Conservation (phyloP, 2,797 vertebrate species). For the Enteromius unitaeniatus region DNA sequence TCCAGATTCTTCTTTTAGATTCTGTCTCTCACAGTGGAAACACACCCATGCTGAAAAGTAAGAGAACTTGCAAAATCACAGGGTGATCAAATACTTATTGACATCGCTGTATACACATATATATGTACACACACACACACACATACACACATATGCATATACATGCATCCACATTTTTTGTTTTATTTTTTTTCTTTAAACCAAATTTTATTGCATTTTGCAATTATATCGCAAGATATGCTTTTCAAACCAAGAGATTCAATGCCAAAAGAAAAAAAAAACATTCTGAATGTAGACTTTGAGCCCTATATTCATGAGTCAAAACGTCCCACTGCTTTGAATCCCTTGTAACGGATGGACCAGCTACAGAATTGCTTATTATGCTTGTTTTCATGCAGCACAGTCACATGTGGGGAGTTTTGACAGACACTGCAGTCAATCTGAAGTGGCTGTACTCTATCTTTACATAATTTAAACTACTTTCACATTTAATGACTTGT, state of each 20-base stretch:
- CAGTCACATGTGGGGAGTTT: neutral
- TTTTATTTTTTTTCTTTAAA: too few relatives aligned
- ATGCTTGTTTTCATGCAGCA: constrained; percentile 3
- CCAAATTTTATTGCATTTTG: neutral
- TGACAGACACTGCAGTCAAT: constrained; percentile 25
- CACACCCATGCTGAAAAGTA: too few relatives aligned
- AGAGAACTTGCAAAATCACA: too few relatives aligned
- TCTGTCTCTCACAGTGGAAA: too few relatives aligned
- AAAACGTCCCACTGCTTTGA: constrained; percentile 4
- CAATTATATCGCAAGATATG: neutral
- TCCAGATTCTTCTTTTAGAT: too few relatives aligned
- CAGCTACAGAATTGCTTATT: constrained; percentile 13
- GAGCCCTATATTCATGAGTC: neutral
- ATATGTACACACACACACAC: too few relatives aligned
- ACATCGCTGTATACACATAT: too few relatives aligned
- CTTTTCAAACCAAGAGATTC: neutral
- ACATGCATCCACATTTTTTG: too few relatives aligned
- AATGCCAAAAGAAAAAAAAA: neutral
- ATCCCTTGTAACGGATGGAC: neutral
- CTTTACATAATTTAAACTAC: neutral
- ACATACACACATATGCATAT: too few relatives aligned
- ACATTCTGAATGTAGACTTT: neutral
- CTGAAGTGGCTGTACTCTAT: neutral
- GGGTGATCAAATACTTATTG: too few relatives aligned
- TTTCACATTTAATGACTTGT: neutral